Evolutionary conservation across 2,888 invertebrate genomes (phyloP), one percentile per base, ranked within the genome.

Genomic region (Andrena haemorrhoa): DNA sequence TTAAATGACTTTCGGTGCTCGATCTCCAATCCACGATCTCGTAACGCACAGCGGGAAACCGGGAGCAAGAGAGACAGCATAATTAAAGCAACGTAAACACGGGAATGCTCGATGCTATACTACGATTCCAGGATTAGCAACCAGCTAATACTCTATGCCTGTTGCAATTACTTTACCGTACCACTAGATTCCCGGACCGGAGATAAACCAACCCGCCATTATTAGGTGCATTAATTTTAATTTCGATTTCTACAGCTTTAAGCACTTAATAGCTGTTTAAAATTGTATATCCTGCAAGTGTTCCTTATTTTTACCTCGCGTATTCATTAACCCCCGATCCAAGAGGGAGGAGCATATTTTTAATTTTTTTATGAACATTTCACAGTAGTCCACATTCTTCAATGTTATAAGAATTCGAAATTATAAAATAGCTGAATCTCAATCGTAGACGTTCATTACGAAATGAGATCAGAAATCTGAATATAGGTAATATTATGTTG

Each of bases 81-180:
- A 75, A 75, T 75, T 75, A 70, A 75, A 75, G 69, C 75, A 64
- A 70, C 70, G 75, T 70, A 75, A 75, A 75, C 75, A 75, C 63
- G 49, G 64, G 56, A 63, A 63, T 75, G 75, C 70, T 69, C 75
- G 75, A 61, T 51, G 75, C 75, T 64, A 41, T 63, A 61, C 69
- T 63, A 70, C 60, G 75, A 75, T 75, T 75, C 61, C 63, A 26
- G 69, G 75, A 69, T 75, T 75, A 75, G 75, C 63, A 63, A 33
- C 12, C 61, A 70, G 53, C 53, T 63, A 63, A 29, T 64, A 60
- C 53, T 29, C 47, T 31, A 41, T 70, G 63, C 41, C 51, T 41
- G 61, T 29, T 70, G 69, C 61, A 75, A 75, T 75, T 75, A 75
- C 75, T 75, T 31, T 53, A 12, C 69, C 33, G 33, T 63, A 16